Conservation (phyloP, 2,113 vertebrate genomes). For the Verasper variegatus region DNA sequence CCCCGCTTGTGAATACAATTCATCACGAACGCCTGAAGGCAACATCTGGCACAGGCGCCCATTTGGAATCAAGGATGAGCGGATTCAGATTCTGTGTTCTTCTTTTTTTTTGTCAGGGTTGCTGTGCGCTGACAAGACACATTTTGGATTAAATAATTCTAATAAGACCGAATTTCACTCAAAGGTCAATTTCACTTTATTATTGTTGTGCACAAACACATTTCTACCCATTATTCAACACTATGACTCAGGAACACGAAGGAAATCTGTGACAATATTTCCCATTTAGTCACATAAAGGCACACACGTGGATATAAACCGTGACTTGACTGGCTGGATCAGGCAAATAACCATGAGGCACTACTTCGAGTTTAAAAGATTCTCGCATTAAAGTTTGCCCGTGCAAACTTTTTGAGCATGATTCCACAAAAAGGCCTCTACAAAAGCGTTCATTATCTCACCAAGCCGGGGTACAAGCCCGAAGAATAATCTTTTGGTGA, state of each 20-base stretch:
- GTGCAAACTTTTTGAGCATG: slow-evolving; percentile 13
- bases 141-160: too few relatives aligned
- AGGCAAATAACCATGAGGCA: not conserved
- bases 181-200: not conserved
- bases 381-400: slow-evolving; percentile 12
- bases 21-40: not conserved
- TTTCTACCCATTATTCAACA: not conserved
- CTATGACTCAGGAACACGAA: not conserved
- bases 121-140: not conserved
- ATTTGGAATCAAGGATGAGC: not conserved
- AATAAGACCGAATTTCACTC: not conserved
- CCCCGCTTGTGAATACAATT: not conserved
- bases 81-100: not conserved
- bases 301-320: not conserved
- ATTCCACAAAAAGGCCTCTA: slow-evolving; percentile 37
- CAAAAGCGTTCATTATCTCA: slow-evolving; percentile 48
- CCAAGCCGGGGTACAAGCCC: slow-evolving; percentile 37
- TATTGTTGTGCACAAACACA: not conserved
- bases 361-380: not conserved
- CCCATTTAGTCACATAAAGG: not conserved
- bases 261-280: not conserved
- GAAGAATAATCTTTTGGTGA: slow-evolving; percentile 37
- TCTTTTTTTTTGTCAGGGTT: not conserved
- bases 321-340: not conserved
- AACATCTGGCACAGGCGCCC: not conserved